phyloP scores from a whole-genome alignment of 2,797 vertebrate genomes.

The Coccyzus lansbergi region DNA sequence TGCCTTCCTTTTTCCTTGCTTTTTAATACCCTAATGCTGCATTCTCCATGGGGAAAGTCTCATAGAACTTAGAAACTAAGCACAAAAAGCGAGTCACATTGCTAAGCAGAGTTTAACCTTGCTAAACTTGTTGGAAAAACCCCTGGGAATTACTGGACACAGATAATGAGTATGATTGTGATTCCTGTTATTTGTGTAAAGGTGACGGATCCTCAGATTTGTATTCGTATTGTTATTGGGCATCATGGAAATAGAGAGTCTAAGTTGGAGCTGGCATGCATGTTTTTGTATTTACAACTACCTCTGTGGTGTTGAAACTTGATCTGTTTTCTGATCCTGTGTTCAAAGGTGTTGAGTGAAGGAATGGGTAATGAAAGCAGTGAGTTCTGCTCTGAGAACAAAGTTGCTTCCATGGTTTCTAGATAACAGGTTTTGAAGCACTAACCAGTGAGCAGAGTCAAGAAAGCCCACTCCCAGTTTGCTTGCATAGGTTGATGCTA shows the following conservation, averaged over 20 bases:
- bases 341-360: not conserved
- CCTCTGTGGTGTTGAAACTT: not conserved
- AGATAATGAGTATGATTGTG: not conserved
- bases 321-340: not conserved
- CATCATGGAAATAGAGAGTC: not conserved
- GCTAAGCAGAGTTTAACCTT: not conserved
- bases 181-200: not conserved
- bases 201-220: not conserved
- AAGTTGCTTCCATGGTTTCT: not conserved
- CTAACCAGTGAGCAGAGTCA: not conserved
- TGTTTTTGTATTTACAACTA: not conserved
- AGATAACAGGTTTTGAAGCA: not conserved
- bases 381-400: not conserved
- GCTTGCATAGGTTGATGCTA: not conserved
- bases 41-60: not conserved
- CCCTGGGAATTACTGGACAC: not conserved
- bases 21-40: not conserved
- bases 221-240: not conserved
- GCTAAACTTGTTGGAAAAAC: not conserved
- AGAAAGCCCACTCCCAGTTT: not conserved
- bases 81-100: not conserved
- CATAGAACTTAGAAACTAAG: not conserved
- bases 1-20: not conserved
- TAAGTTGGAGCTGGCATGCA: fast-evolving
- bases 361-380: not conserved